phyloP scores from a whole-genome alignment of 2,888 invertebrate species.

The Augochlorella aurata region DNA sequence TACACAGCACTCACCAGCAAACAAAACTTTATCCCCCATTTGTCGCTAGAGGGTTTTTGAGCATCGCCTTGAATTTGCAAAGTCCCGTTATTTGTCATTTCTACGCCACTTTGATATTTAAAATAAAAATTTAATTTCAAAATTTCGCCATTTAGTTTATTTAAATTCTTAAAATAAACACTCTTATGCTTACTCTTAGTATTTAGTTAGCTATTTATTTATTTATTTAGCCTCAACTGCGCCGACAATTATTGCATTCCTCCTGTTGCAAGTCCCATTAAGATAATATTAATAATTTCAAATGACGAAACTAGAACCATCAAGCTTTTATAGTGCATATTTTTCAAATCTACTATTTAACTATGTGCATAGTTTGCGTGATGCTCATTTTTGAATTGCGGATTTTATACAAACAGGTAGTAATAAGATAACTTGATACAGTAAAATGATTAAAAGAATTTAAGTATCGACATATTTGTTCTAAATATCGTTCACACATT shows the following conservation, averaged over 20 bases:
- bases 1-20: conserved; percentile 68
- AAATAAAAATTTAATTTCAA: neutral
- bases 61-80: conserved; percentile 19
- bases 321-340: neutral
- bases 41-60: conserved; percentile 72
- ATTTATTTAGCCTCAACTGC: too few species aligned
- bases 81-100: conserved; percentile 38
- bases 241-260: too few species aligned
- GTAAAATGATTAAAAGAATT: too few species aligned
- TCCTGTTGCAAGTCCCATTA: neutral
- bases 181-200: too few species aligned
- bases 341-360: neutral
- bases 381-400: too few species aligned
- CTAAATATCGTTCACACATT: neutral
- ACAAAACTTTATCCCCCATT: conserved; percentile 73
- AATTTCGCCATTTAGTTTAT: neutral
- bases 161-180: too few species aligned
- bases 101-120: neutral
- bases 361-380: too few species aligned
- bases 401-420: too few species aligned
- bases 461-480: too few species aligned
- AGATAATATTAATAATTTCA: neutral
- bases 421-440: too few species aligned
- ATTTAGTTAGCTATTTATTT: too few species aligned
- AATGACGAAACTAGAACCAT: neutral